Evolutionary conservation across 2,113 vertebrate genomes (phyloP).

Genomic region (Delphinus delphis): DNA sequence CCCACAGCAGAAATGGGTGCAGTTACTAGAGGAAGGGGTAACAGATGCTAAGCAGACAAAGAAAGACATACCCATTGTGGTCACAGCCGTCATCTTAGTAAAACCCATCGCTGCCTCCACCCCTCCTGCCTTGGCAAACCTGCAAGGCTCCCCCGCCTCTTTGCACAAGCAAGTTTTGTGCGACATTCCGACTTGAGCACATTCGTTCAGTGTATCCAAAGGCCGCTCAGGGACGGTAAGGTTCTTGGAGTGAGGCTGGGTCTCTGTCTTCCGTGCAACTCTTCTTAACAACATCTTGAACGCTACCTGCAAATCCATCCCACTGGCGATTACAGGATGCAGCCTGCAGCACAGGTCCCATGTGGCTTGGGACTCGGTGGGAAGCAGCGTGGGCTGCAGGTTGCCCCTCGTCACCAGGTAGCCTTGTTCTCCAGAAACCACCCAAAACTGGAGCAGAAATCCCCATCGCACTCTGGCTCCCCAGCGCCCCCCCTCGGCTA

Average conservation of each 20-base stretch:
- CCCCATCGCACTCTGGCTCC: rapidly evolving
- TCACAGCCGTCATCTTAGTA: not conserved
- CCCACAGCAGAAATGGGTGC: no score
- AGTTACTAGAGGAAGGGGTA: not conserved
- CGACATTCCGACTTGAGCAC: not conserved
- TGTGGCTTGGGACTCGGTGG: not conserved
- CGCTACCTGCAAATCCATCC: not conserved
- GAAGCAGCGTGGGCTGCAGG: not conserved
- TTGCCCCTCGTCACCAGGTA: rapidly evolving
- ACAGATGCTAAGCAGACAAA: not conserved
- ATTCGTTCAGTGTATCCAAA: not conserved
- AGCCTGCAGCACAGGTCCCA: rapidly evolving
- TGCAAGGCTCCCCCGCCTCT: not conserved
- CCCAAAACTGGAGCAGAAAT: not conserved
- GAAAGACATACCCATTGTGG: rapidly evolving
- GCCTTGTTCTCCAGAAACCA: not conserved
- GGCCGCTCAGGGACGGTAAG: rapidly evolving
- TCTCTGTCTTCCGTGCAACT: not conserved
- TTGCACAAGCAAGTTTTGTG: not conserved
- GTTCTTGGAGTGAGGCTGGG: not conserved
- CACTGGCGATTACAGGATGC: not conserved
- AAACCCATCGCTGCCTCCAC: rapidly evolving
- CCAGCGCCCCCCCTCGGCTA: not conserved
- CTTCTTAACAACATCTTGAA: not conserved
- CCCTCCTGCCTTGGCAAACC: not conserved